These are phyloP conservation scores for Acrocephalus arundinaceus DNA, from an alignment of 2,113 vertebrate species.

Conservation along the genomic window DNA sequence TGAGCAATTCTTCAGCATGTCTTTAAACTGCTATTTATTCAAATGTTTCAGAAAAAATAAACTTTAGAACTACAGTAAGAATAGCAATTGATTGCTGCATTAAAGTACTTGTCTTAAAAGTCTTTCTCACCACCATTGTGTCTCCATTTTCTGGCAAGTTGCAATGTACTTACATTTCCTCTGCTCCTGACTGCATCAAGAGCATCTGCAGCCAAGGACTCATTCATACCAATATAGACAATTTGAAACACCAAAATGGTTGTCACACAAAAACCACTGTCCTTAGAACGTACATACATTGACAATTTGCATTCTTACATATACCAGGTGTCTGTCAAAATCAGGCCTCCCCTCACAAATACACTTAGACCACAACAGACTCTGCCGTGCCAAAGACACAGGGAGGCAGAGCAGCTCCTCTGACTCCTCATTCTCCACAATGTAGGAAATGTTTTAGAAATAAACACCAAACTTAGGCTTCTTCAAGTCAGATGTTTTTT, in stretches of 20 bases:
- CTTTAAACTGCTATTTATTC: not conserved
- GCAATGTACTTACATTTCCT: not conserved
- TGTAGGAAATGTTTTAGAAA: not conserved
- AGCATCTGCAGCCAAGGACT: not conserved
- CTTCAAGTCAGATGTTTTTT: not conserved
- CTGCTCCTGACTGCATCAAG: not conserved
- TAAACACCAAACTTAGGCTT: not conserved
- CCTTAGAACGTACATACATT: not conserved
- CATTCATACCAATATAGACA: rapidly evolving
- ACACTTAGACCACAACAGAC: not conserved
- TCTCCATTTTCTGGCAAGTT: not conserved
- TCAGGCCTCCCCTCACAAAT: not conserved
- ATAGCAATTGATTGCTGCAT: not conserved
- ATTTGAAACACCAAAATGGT: not conserved
- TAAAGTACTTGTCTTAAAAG: not conserved
- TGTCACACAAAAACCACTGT: not conserved
- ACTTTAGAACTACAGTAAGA: not conserved
- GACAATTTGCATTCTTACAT: not conserved
- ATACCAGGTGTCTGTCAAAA: not conserved
- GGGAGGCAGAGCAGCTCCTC: not conserved
- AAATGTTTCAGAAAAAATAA: not conserved
- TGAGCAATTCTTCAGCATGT: not conserved
- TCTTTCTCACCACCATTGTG: not conserved
- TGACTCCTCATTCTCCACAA: not conserved
- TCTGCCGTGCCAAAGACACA: not conserved